Conservation (phyloP, 2,797 vertebrate genomes). For the Morus bassanus region DNA sequence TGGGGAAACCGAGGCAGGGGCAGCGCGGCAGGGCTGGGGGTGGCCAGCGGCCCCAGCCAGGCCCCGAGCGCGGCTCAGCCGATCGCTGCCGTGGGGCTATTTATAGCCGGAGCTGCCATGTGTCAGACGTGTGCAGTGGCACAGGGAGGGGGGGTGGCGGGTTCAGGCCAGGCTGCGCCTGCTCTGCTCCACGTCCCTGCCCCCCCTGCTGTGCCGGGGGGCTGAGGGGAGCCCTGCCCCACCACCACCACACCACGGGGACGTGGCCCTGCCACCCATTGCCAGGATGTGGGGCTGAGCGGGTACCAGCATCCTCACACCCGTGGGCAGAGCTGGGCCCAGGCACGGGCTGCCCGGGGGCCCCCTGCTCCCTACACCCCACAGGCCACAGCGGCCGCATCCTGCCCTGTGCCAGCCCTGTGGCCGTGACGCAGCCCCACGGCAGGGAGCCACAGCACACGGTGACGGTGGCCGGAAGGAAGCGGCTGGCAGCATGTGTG, state of each 20-base stretch:
- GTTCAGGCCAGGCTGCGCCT: slow-evolving; percentile 49
- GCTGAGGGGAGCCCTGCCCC: background rate
- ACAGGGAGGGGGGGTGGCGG: slow-evolving; percentile 44
- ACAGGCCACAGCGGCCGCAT: rapidly evolving
- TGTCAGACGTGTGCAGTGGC: slow-evolving; percentile 82
- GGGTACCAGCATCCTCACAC: rapidly evolving
- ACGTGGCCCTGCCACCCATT: background rate
- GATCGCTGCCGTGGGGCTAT: slow-evolving; percentile 46
- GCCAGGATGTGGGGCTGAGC: rapidly evolving
- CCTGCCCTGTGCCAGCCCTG: background rate
- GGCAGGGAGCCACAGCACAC: background rate
- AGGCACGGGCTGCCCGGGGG: rapidly evolving
- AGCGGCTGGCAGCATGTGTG: background rate
- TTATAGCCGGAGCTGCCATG: slow-evolving; percentile 75
- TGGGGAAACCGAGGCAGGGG: background rate
- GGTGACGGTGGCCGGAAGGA: background rate
- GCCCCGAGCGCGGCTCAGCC: background rate
- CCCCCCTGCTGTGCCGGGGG: background rate
- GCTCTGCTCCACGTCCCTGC: background rate
- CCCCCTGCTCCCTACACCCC: background rate
- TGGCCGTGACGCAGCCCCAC: background rate
- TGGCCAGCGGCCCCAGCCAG: background rate
- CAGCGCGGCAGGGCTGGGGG: background rate
- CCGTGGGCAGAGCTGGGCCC: background rate
- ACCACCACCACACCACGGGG: rapidly evolving